phyloP scores from a whole-genome alignment of 2,888 invertebrate genomes.

The Barypeithes pellucidus region DNA sequence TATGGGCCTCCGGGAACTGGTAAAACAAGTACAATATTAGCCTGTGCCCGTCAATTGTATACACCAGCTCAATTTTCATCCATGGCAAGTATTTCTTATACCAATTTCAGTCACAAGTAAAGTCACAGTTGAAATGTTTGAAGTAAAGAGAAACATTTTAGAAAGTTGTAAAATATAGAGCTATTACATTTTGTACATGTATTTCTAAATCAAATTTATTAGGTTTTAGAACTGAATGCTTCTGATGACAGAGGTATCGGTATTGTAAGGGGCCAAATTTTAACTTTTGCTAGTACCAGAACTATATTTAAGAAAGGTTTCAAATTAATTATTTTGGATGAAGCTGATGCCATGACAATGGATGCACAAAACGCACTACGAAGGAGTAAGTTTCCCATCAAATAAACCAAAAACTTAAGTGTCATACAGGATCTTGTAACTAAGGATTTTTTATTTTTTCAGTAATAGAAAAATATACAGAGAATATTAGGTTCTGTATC shows the following conservation, averaged over 20 bases:
- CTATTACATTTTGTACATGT: neutral
- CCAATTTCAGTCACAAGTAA: slow-evolving; percentile 26
- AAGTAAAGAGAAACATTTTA: no score
- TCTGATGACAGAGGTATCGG: slow-evolving; percentile 98
- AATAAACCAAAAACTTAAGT: no score
- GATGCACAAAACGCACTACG: slow-evolving; percentile 99
- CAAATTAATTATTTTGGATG: slow-evolving; percentile 97
- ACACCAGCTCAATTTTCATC: slow-evolving; percentile 91
- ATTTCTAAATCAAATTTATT: no score
- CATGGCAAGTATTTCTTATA: slow-evolving; percentile 79
- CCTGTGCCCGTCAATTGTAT: slow-evolving; percentile 94
- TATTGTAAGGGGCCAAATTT: slow-evolving; percentile 93
- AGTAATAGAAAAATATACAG: slow-evolving; percentile 99
- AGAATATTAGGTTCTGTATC: slow-evolving; percentile 98
- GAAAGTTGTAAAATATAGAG: neutral
- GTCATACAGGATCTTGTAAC: no score
- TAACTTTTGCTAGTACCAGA: slow-evolving; percentile 97
- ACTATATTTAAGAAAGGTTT: slow-evolving; percentile 95
- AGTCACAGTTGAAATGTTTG: no score
- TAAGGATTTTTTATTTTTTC: slow-evolving; percentile 64
- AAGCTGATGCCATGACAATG: slow-evolving; percentile 99
- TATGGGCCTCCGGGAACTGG: slow-evolving; percentile 99
- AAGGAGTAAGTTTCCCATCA: slow-evolving; percentile 87
- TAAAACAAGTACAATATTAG: slow-evolving; percentile 97
- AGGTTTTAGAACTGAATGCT: slow-evolving; percentile 95